A percentile compares a stretch with the other conserved stretches of the same genome.
phyloP scores from a whole-genome alignment of 2,888 invertebrate species.

The Acanthoscelides obtectus region DNA sequence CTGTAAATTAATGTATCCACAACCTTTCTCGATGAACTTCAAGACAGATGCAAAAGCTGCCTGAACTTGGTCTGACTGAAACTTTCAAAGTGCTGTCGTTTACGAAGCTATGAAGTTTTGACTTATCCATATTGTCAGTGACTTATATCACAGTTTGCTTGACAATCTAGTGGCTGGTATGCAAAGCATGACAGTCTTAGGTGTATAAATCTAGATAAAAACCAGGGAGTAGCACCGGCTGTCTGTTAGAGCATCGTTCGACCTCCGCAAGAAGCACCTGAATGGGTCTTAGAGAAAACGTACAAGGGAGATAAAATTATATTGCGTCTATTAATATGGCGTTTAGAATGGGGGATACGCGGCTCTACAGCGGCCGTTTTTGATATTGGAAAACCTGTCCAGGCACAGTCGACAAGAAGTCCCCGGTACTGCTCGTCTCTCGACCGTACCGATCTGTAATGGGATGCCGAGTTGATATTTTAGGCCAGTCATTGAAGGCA shows the following conservation, averaged over 20 bases:
- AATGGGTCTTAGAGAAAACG: conserved; percentile 24
- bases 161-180: background rate
- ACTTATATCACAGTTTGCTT: no score
- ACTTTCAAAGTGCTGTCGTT: no score
- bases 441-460: background rate
- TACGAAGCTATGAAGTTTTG: no score
- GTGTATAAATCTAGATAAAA: background rate
- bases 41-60: no score
- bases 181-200: background rate
- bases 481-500: background rate
- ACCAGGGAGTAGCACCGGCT: background rate
- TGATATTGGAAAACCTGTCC: background rate
- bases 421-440: background rate
- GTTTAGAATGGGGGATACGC: conserved; percentile 14
- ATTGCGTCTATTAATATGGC: conserved; percentile 25
- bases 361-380: background rate
- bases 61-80: no score
- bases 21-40: no score
- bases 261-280: conserved; percentile 25
- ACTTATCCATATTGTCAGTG: no score
- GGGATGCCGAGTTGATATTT: background rate
- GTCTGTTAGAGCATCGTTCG: conserved; percentile 1
- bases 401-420: background rate
- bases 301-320: conserved; percentile 28
- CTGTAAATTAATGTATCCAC: no score